Base-by-base conservation (phyloP, 92 coral and sea anemone genomes). In the Desmophyllum pertusum region DNA sequence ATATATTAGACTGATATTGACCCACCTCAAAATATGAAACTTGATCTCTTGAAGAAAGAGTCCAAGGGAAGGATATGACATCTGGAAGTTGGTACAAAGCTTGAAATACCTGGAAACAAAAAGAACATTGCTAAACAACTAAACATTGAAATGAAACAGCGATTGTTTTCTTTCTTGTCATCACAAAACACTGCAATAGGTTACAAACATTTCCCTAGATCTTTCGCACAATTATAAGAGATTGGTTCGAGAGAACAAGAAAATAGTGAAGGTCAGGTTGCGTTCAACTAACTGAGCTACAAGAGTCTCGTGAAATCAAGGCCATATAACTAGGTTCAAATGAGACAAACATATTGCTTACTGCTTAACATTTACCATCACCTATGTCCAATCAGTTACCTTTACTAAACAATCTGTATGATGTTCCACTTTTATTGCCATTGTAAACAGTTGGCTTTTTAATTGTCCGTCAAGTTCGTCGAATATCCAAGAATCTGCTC, bases 341-440 rank as follows among this genome's bases (percentile, higher is more conserved):
- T n/a, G n/a, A n/a, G n/a, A n/a, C n/a, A n/a, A n/a, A n/a, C n/a
- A n/a, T n/a, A n/a, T n/a, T n/a, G 59, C 59, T 11, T 6, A 52
- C 6, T 52, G n/a, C 5, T 18, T 50, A 50, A 1, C 1, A 52
- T 17, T 17, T 52, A 52, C 4, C 0, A 18, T 0, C n/a, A 17
- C 15, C 0, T 52, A 18, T 37, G 29, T 6, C 19, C 0, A 43
- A 48, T 4, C 14, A 38, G 30, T 85, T 81, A 90, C 93, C 91
- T 90, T 77, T 19, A 63, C 84, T 23, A 90, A 66, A 38, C 93
- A 90, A 41, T 90, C 93, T 31, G 76, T 42, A 59, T 90, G 89
- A 38, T 90, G 88, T 73, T 90, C 91, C 57, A 10, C 76, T n/a
- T 51, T 78, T 79, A 90, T 51, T 37, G 91, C 91, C 89, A 90